Base-by-base conservation (phyloP, 2,888 invertebrate genomes). In the Rhingia campestris region DNA sequence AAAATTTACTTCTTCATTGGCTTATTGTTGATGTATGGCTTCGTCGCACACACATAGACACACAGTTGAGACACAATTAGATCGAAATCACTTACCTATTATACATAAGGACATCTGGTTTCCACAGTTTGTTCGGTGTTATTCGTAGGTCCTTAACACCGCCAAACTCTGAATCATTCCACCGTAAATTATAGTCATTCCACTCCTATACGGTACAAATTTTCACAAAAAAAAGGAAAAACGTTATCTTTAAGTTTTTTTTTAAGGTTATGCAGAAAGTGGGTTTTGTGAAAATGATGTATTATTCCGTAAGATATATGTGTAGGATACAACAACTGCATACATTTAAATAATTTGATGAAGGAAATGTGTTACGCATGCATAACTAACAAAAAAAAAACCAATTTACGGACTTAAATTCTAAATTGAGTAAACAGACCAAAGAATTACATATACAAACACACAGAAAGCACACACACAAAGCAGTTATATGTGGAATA, bases 61-160 rank as follows among this genome's bases (percentile, higher is more conserved):
- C 43, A 59, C 59, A 67, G 47, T 10, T n/a, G 7, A 73, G 43
- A 67, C 61, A 67, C 72, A 73, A 64, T 51, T 51, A 59, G 33
- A 66, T 49, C 49, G 69, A 82, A 70, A 81, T 72, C 70, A 88
- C 91, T 94, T 93, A 98, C 98, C 99, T 99, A 95, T 99, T 99
- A 93, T 99, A 99, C 97, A 99, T 97, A 87, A 99, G 96, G 89
- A 99, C 97, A 93, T 99, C 99, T 86, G 99, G 99, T 92, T 97
- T 98, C 99, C 99, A 99, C 86, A 99, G 94, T 91, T 96, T 96
- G 92, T 96, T 96, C 64, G 98, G 97, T 86, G 98, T 98, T 91
- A 99, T 97, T 89, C 98, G 94, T 82, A 99, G 94, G 91, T 97
- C 97, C 91, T 96, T 97, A 72, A 99, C 97, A 70, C 96, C 96